Conservation (phyloP, 2,888 invertebrate genomes). For the Caradrina kadenii region DNA sequence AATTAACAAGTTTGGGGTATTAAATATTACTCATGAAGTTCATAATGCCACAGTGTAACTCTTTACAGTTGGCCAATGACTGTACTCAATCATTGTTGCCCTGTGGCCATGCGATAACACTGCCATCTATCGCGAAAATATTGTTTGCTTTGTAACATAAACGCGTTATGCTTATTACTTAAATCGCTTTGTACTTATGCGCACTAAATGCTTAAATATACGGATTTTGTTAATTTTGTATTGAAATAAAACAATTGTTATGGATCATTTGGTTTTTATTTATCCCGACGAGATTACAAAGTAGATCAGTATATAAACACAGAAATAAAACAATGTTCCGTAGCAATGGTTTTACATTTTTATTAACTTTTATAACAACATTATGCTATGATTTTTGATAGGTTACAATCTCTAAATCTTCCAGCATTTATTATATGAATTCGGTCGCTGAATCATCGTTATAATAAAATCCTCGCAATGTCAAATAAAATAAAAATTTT, state of each 20-base stretch:
- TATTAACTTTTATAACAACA: background rate
- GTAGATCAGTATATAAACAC: too few relatives aligned
- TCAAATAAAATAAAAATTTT: background rate
- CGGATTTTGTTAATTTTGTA: slow-evolving; percentile 44
- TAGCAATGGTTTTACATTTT: slow-evolving; percentile 54
- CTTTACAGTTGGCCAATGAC: background rate
- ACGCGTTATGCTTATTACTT: slow-evolving; percentile 51
- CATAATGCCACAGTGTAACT: slow-evolving; percentile 2
- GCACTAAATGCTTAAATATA: slow-evolving; percentile 60
- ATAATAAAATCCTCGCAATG: background rate
- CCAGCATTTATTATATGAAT: background rate
- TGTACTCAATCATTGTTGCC: background rate
- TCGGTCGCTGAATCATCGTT: background rate
- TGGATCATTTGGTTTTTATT: slow-evolving; percentile 51
- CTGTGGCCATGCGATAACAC: slow-evolving; percentile 22
- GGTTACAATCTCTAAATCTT: slow-evolving; percentile 10
- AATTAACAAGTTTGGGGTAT: background rate
- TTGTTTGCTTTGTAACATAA: slow-evolving; percentile 49
- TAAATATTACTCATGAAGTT: slow-evolving; percentile 11
- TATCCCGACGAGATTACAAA: background rate
- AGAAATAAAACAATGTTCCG: slow-evolving; percentile 7
- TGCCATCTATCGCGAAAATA: slow-evolving; percentile 38
- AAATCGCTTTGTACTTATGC: slow-evolving; percentile 65
- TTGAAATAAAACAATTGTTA: slow-evolving; percentile 59
- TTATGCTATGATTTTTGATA: background rate